Percentiles rank a stretch among this genome's conserved stretches.
These are phyloP conservation scores for Corvus cornix DNA, from an alignment of 2,113 vertebrate species.

Conservation along the genomic window DNA sequence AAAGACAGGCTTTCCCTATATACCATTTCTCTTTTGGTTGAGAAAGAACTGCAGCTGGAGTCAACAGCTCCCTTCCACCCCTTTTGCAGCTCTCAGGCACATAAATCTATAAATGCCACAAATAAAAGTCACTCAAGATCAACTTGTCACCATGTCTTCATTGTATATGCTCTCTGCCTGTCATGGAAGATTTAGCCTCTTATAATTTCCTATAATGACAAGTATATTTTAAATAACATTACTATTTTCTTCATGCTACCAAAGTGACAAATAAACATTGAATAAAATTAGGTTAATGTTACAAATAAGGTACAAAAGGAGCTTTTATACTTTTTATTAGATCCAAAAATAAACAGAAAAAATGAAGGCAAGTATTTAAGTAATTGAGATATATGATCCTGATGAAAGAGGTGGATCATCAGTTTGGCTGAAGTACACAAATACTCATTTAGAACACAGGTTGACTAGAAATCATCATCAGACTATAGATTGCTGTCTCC, in stretches of 20 bases:
- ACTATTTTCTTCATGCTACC: background rate
- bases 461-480: background rate
- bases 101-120: background rate
- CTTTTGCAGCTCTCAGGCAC: background rate
- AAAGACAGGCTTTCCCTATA: background rate
- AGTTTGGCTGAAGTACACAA: background rate
- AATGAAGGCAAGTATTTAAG: background rate
- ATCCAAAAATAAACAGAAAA: background rate
- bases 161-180: background rate
- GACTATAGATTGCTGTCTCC: background rate
- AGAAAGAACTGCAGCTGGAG: background rate
- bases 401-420: background rate
- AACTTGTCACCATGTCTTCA: background rate
- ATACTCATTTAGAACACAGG: background rate
- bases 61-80: background rate
- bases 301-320: background rate
- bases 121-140: background rate
- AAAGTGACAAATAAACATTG: background rate
- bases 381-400: background rate
- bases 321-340: background rate
- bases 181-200: background rate
- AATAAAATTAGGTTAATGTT: background rate
- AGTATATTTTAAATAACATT: background rate
- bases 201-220: background rate
- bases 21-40: background rate